Conservation (phyloP, 2,113 vertebrate species). For the Pimephales promelas region DNA sequence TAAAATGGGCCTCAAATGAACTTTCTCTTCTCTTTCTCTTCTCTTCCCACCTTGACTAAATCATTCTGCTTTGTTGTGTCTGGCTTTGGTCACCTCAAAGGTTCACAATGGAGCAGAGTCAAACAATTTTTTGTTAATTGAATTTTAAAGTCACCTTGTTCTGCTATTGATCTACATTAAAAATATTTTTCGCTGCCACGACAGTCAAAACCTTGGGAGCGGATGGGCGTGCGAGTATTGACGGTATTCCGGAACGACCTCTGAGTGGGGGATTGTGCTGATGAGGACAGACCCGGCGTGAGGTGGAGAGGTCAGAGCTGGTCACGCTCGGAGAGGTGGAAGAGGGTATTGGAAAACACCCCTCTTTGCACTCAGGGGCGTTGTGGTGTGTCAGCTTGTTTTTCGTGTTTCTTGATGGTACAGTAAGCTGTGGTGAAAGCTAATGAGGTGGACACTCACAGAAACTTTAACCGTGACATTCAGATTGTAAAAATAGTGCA, state of each 20-base stretch:
- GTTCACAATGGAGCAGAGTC: constrained; percentile 13
- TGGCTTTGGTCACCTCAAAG: constrained; percentile 8
- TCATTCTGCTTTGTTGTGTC: neutral
- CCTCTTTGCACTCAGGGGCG: constrained; percentile 11
- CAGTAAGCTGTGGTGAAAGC: constrained; percentile 23
- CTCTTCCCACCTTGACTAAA: constrained; percentile 25
- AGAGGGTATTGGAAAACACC: constrained; percentile 20
- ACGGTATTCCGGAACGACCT: constrained; percentile 40
- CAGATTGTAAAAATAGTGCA: too few species aligned
- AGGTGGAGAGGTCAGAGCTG: constrained; percentile 45
- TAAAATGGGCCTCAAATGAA: too few species aligned
- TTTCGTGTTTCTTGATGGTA: constrained; percentile 16
- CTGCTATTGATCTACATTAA: constrained; percentile 54
- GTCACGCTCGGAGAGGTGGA: neutral
- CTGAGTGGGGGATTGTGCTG: constrained; percentile 46
- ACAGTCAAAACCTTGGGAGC: neutral
- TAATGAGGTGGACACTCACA: constrained; percentile 36
- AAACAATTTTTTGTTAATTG: constrained; percentile 49
- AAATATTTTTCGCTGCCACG: constrained; percentile 43
- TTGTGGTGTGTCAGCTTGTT: constrained; percentile 26
- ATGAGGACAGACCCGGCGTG: constrained; percentile 24
- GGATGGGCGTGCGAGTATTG: constrained; percentile 40
- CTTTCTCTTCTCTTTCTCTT: neutral
- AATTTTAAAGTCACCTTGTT: constrained; percentile 58
- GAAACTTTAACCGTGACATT: constrained; percentile 13